These are phyloP conservation scores for Heliothis virescens DNA, from an alignment of 1,140 invertebrate genomes.

Conservation along the genomic window DNA sequence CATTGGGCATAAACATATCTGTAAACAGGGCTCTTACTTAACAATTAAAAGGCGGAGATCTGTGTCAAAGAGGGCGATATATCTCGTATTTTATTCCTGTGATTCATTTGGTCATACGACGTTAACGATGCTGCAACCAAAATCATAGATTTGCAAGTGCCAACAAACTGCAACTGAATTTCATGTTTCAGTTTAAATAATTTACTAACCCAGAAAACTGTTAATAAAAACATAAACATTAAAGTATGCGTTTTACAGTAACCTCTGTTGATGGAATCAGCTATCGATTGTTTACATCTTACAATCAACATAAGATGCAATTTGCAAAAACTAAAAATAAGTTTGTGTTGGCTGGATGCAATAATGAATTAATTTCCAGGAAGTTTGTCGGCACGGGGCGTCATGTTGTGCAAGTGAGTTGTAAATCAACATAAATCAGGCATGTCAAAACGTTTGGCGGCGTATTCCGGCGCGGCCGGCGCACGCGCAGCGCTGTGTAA, in stretches of 20 bases:
- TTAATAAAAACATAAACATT: not conserved
- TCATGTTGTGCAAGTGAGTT: slow-evolving; percentile 54
- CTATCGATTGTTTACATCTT: slow-evolving; percentile 24
- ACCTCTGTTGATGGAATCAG: slow-evolving; percentile 11
- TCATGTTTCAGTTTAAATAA: too few species aligned
- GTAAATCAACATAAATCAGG: slow-evolving; percentile 69
- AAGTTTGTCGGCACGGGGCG: slow-evolving; percentile 41
- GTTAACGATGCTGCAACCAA: too few species aligned
- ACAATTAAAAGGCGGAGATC: not conserved
- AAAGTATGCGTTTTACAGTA: not conserved
- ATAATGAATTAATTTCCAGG: slow-evolving; percentile 51
- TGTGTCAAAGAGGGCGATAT: too few species aligned
- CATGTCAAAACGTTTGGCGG: slow-evolving; percentile 69
- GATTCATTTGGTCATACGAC: too few species aligned
- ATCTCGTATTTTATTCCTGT: too few species aligned
- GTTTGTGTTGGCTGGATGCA: slow-evolving; percentile 33
- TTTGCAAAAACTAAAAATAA: slow-evolving; percentile 38
- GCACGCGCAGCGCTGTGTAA: slow-evolving; percentile 44
- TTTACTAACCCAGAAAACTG: too few species aligned
- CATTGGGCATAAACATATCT: not conserved
- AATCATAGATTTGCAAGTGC: too few species aligned
- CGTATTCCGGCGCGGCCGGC: slow-evolving; percentile 54
- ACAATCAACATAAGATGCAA: slow-evolving; percentile 19
- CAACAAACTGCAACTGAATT: too few species aligned
- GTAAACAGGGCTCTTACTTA: not conserved